phyloP scores from a whole-genome alignment of 2,888 invertebrate genomes.

The Fragum whitleyi region DNA sequence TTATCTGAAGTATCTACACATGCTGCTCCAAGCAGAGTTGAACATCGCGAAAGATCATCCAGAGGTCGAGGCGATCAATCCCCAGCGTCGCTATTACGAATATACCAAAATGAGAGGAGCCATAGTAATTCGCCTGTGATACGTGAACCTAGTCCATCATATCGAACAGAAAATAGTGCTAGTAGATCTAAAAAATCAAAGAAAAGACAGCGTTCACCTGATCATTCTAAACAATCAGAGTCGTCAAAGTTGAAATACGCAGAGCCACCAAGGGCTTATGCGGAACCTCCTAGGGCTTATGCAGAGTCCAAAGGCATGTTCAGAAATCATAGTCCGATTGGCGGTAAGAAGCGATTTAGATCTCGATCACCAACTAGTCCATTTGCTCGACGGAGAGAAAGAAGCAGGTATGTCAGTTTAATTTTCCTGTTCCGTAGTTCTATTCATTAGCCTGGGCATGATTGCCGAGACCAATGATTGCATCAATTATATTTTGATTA shows the following conservation, averaged over 20 bases:
- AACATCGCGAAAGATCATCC: background rate
- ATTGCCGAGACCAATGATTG: no score
- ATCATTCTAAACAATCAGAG: constrained; percentile 45
- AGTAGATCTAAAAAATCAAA: constrained; percentile 66
- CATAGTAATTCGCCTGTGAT: constrained; percentile 77
- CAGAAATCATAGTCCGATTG: constrained; percentile 66
- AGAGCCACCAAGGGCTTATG: constrained; percentile 69
- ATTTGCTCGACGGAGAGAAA: constrained; percentile 61
- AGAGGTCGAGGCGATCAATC: constrained; percentile 63
- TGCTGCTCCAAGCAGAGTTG: constrained; percentile 43
- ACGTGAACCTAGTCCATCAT: constrained; percentile 69
- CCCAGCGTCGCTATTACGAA: constrained; percentile 70
- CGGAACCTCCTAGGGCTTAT: constrained; percentile 78
- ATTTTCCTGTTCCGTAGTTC: no score
- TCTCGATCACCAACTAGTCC: constrained; percentile 73
- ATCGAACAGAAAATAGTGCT: constrained; percentile 62
- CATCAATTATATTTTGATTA: no score
- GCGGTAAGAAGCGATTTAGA: constrained; percentile 75
- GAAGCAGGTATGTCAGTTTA: constrained; percentile 53
- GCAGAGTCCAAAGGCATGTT: constrained; percentile 63
- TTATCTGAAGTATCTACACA: constrained; percentile 60
- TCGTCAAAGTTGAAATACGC: constrained; percentile 31
- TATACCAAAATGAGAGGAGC: constrained; percentile 73
- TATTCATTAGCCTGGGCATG: no score
- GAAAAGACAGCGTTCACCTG: constrained; percentile 69